Evolutionary conservation across 1,140 invertebrate species (phyloP), one percentile per base, ranked within the genome.

Genomic region (Solenopsis invicta): DNA sequence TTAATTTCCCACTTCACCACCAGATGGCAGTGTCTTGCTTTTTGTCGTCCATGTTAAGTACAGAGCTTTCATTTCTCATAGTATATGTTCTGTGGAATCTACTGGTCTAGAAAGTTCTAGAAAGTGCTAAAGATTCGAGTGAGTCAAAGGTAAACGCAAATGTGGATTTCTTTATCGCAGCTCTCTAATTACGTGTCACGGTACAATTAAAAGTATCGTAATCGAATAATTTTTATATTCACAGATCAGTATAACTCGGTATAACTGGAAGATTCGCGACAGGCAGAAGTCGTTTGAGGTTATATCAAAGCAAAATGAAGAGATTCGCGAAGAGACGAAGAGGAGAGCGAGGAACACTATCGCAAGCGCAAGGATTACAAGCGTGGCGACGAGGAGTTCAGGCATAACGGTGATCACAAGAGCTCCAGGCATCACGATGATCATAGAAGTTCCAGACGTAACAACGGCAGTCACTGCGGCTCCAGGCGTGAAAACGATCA

Each of bases 311-410:
- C 16, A 72, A 1, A 5, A 82, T 82, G 80, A 82, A 82, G 34
- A 59, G 67, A 72, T 72, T 56, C 64, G 16, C 54, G 24, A 61
- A 72, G 24, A 4, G 52, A 82, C 21, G 66, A 81, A 16, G 59
- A 78, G 1, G 78, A 82, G 21, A 8, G n/a, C 37, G 66, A 72
- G 8, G 78, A 72, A 21, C 66, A 18, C 4, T 34, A n/a, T n/a
- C n/a, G n/a, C n/a, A n/a, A n/a, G n/a, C n/a, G n/a, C n/a, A n/a
- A n/a, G n/a, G n/a, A n/a, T n/a, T n/a, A n/a, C n/a, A n/a, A n/a
- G n/a, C n/a, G n/a, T n/a, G n/a, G n/a, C n/a, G n/a, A n/a, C n/a
- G n/a, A n/a, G n/a, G n/a, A n/a, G n/a, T n/a, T n/a, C n/a, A n/a
- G n/a, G n/a, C n/a, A n/a, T n/a, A n/a, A 61, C 16, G 74, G 37